Percentiles rank a stretch among this genome's conserved stretches.
Conservation (phyloP, 2,797 vertebrate species). For the Urocyon cinereoargenteus region DNA sequence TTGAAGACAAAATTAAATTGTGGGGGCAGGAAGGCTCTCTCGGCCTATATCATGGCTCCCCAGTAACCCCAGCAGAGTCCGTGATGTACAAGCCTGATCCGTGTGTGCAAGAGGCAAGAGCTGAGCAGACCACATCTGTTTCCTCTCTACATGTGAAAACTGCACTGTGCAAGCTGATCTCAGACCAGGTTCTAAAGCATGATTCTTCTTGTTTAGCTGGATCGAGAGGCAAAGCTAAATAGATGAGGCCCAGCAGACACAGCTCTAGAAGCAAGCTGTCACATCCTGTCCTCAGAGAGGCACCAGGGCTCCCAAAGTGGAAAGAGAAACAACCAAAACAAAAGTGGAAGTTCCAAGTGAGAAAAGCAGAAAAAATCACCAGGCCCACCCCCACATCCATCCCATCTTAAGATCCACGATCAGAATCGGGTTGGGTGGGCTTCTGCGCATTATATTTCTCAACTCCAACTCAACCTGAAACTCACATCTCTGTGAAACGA, state of each 20-base stretch:
- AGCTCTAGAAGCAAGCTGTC: background rate
- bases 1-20: background rate
- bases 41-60: background rate
- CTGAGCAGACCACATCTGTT: fast-evolving
- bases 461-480: background rate
- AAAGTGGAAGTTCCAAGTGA: background rate
- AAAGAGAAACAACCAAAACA: fast-evolving
- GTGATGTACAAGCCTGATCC: fast-evolving
- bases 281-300: background rate
- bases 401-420: fast-evolving
- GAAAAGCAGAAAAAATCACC: background rate
- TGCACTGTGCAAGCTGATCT: too few species aligned
- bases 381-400: fast-evolving
- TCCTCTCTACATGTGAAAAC: background rate
- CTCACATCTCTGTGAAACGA: background rate
- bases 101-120: too few species aligned
- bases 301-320: background rate
- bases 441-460: background rate
- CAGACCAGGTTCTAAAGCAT: background rate
- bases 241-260: fast-evolving
- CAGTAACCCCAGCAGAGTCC: fast-evolving
- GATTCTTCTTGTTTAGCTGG: background rate
- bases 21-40: background rate
- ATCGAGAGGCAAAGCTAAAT: background rate
- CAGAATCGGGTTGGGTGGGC: fast-evolving